Conservation (phyloP, 2,113 vertebrate genomes). For the Climacteris rufus region DNA sequence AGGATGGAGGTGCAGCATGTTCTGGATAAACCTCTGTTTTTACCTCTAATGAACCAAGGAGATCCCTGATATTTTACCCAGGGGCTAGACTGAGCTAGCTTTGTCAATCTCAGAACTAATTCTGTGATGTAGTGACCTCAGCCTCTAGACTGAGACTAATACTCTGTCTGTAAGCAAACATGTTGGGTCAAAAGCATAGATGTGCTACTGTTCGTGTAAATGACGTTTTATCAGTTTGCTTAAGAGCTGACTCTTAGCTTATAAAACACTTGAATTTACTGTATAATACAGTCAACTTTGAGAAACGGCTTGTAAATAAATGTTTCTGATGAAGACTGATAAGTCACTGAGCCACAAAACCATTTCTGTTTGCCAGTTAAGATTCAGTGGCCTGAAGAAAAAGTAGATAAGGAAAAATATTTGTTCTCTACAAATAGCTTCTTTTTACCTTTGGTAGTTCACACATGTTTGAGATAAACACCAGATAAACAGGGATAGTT, state of each 20-base stretch:
- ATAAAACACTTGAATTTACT: constrained; percentile 25
- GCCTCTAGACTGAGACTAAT: background rate
- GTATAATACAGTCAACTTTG: background rate
- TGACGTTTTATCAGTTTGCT: constrained; percentile 45
- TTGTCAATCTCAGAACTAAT: background rate
- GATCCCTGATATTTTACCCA: background rate
- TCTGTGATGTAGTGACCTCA: background rate
- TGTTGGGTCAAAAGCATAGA: background rate
- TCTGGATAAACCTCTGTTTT: background rate
- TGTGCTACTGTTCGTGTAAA: constrained; percentile 27
- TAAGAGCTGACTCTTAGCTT: constrained; percentile 27
- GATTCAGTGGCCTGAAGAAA: constrained; percentile 16
- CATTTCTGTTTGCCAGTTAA: constrained; percentile 37
- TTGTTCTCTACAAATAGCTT: constrained; percentile 25
- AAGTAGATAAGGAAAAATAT: constrained; percentile 32
- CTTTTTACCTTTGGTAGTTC: background rate
- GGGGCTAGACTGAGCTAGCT: background rate
- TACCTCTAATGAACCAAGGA: background rate
- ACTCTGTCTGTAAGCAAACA: background rate
- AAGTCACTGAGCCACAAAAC: constrained; percentile 29
- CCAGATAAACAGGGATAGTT: background rate
- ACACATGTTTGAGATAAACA: background rate
- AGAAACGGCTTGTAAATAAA: constrained; percentile 53
- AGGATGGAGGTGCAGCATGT: background rate
- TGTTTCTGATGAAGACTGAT: constrained; percentile 26